Base-by-base conservation (phyloP, 2,113 vertebrate genomes). In the Spea bombifrons region DNA sequence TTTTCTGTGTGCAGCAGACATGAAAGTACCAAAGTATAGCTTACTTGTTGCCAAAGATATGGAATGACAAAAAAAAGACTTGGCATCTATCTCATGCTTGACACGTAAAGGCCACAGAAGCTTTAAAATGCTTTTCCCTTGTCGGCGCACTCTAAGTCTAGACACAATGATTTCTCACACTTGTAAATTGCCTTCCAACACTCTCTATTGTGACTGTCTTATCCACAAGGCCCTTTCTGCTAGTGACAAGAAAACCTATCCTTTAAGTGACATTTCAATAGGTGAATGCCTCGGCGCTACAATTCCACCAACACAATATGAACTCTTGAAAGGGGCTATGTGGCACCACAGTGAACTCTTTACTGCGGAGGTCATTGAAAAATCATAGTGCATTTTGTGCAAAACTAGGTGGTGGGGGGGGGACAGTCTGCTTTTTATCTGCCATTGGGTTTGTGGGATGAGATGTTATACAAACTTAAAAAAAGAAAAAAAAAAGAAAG, bases 91-190 rank as follows among this genome's bases (percentile, higher is more conserved):
- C 89, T 90, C 85, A 87, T 84, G 89, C 88, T 89, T 92, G 88
- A 91, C 90, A 92, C 90, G 88, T 91, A 90, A 91, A 89, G 91
- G 90, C 87, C 87, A 92, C 88, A 91, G 90, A 91, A 90, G 89
- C 87, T 88, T 90, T 88, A 86, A 90, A 89, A 88, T 86, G 90
- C 86, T 86, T 87, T 86, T 91, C 90, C 87, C 88, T 89, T 87
- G 85, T 84, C 88, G 89, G 87, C 83, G 80, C 76, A 84, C 84
- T 88, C 85, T 89, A 85, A 86, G 91, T 92, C 89, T 91, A 92
- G 90, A 93, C 92, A 87, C 87, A 89, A 89, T 91, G 88, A 93
- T 93, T 93, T 94, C 91, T 92, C 92, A 92, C 90, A 91, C 88
- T 91, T 90, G 89, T 85, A 88, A 93, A 94, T 91, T 87, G 88